A percentile compares a stretch with the other conserved stretches of the same genome.
Conservation (phyloP, 2,797 vertebrate genomes). For the Iguana delicatissima region DNA sequence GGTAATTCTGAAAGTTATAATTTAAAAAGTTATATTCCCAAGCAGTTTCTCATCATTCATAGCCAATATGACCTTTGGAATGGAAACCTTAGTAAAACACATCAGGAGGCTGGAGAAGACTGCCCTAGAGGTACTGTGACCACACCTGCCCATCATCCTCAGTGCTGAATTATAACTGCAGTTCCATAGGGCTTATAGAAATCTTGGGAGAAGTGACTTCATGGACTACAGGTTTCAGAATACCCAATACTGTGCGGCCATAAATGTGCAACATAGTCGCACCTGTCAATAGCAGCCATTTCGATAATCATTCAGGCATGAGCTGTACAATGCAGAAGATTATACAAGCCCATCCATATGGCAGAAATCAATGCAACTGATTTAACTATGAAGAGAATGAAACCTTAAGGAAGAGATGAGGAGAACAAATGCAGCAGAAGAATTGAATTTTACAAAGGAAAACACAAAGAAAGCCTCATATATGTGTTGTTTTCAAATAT, state of each 20-base stretch:
- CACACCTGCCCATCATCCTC: background rate
- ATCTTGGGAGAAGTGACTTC: too few species aligned
- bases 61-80: background rate
- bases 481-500: background rate
- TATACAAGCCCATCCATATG: background rate
- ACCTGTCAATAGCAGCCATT: background rate
- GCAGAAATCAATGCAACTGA: background rate
- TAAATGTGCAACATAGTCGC: background rate
- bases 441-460: background rate
- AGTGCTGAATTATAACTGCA: background rate
- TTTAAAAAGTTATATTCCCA: too few species aligned
- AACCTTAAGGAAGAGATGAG: background rate
- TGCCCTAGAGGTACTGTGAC: background rate
- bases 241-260: too few species aligned
- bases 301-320: background rate
- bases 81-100: background rate
- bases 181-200: too few species aligned
- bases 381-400: background rate
- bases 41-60: too few species aligned
- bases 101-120: background rate
- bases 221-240: too few species aligned
- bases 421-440: background rate
- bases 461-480: background rate
- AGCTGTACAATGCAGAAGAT: background rate
- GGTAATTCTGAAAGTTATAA: too few species aligned